A percentile compares a stretch with the other conserved stretches of the same genome.
phyloP scores from a whole-genome alignment of 2,888 invertebrate species.

The Ceramica pisi region DNA sequence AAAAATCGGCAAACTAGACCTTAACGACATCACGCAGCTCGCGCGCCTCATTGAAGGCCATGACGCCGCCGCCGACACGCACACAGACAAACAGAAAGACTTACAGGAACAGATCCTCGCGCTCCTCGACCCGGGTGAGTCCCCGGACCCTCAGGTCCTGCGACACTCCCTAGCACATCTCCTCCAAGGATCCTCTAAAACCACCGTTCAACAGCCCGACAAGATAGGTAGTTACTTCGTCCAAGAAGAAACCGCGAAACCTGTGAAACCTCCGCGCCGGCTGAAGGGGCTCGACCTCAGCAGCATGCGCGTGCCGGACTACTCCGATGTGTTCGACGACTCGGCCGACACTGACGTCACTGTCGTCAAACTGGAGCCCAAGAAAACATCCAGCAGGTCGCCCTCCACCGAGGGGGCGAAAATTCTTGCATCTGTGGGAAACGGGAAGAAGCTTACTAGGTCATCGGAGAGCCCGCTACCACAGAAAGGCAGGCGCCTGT shows the following conservation, averaged over 20 bases:
- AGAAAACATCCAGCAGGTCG: conserved; percentile 61
- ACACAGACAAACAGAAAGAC: conserved; percentile 77
- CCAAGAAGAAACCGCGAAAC: conserved; percentile 70
- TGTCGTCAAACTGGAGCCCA: conserved; percentile 68
- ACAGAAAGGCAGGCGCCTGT: conserved; percentile 72
- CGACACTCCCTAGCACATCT: conserved; percentile 79
- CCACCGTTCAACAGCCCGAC: conserved; percentile 70
- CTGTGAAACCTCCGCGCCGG: conserved; percentile 75
- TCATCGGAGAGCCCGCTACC: conserved; percentile 68
- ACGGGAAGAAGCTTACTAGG: conserved; percentile 62
- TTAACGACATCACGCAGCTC: conserved; percentile 83
- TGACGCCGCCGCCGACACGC: conserved; percentile 72
- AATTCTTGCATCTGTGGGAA: conserved; percentile 65
- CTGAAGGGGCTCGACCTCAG: conserved; percentile 81
- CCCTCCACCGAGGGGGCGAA: conserved; percentile 60
- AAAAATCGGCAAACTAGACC: conserved; percentile 84
- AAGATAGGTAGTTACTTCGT: conserved; percentile 76
- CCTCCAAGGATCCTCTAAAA: conserved; percentile 77
- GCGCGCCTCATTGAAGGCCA: conserved; percentile 85
- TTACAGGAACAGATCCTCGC: conserved; percentile 85
- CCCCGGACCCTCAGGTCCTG: conserved; percentile 78
- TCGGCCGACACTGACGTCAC: conserved; percentile 81
- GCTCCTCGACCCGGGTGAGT: conserved; percentile 81
- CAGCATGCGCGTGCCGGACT: conserved; percentile 74
- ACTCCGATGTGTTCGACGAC: conserved; percentile 73